These are phyloP conservation scores for Propithecus coquereli DNA, from an alignment of 2,113 vertebrate species.

Conservation along the genomic window DNA sequence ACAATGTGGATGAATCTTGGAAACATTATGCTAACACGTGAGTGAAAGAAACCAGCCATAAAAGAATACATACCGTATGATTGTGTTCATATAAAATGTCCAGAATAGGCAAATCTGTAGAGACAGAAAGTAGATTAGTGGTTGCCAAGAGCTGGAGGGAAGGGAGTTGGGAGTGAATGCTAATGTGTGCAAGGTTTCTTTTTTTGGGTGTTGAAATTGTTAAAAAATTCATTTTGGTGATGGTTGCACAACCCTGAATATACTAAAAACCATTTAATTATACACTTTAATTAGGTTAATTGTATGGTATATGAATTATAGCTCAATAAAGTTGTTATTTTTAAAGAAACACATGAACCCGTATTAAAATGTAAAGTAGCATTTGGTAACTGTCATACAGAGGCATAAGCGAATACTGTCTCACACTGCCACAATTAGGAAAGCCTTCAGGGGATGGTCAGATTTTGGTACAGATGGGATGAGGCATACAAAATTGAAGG, in stretches of 20 bases:
- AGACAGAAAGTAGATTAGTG: background rate
- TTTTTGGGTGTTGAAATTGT: background rate
- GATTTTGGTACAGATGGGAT: background rate
- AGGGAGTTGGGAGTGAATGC: background rate
- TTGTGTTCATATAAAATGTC: background rate
- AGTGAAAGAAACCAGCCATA: background rate
- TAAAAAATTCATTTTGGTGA: background rate
- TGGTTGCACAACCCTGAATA: background rate
- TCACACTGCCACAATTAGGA: background rate
- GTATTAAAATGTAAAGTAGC: background rate
- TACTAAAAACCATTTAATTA: background rate
- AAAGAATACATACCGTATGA: background rate
- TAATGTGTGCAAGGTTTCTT: background rate
- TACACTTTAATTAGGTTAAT: background rate
- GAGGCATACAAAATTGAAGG: background rate
- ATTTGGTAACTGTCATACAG: background rate
- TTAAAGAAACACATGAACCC: background rate
- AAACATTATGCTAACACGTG: background rate
- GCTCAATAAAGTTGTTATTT: background rate
- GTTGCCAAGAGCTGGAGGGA: background rate
- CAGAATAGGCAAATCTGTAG: background rate
- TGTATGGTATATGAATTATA: background rate
- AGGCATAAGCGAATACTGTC: background rate
- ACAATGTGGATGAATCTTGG: background rate
- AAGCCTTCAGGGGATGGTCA: background rate